Evolutionary conservation across 2,797 vertebrate genomes (phyloP), one percentile per base, ranked within the genome.

Genomic region (Darevskia mixta): DNA sequence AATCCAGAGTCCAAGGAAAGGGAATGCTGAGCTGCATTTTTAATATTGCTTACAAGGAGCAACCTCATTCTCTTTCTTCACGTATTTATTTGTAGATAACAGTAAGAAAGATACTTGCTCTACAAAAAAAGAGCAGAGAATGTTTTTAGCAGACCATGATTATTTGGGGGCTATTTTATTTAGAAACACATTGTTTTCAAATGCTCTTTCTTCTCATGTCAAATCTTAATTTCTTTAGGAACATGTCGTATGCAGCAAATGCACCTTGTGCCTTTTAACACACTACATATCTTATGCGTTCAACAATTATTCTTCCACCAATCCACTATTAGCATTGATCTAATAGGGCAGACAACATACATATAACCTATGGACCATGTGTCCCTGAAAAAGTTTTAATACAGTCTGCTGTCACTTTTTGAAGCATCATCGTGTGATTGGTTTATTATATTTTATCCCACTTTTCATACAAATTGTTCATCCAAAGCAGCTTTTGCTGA

Each of bases 11-110:
- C 94, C 83, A 79, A 84, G 90, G 87, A 91, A 94, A 93, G 94
- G 94, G 95, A 96, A 92, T 89, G 92, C 87, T 95, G 91, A 90
- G 86, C 93, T 95, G 95, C 95, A 95, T 95, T 97, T 97, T 97
- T 97, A 96, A 96, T 97, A 94, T 89, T 90, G 79, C 91, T 93
- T 92, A 66, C 45, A 95, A 90, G 86, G 89, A 93, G 88, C 90
- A 92, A 66, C 87, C 94, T 91, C 84, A 85, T 91, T 95, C 92
- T 88, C 23, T 61, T 92, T 87, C 86, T 85, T 41, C 76, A 69
- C 86, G 73, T 89, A n/a, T 72, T 82, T 95, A 85, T 93, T 94
- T 89, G 86, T 87, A 86, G 86, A 86, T 87, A 82, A 90, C 7
- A 43, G 58, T 89, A 91, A 17, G 79, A 75, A 87, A 87, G 72